phyloP scores from a whole-genome alignment of 2,888 invertebrate species.

The Rhodophaea formosa region DNA sequence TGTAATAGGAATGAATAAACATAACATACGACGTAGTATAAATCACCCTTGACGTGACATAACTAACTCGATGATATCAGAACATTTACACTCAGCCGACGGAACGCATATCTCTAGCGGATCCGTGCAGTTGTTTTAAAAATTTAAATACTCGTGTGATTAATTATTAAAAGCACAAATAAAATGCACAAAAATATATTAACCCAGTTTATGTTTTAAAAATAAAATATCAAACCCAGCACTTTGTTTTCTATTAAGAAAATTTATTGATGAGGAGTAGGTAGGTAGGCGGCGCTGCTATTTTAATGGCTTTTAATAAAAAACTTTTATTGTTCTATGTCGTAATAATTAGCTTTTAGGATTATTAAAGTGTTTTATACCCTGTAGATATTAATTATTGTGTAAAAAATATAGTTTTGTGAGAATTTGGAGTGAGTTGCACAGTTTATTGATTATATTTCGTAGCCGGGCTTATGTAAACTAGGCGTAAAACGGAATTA shows the following conservation, averaged over 20 bases:
- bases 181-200: neutral
- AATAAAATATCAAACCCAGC: neutral
- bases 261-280: neutral
- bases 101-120: neutral
- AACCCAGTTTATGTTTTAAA: conserved; percentile 1
- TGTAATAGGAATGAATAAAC: conserved; percentile 16
- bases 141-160: neutral
- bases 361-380: conserved; percentile 8
- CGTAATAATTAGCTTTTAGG: conserved; percentile 9
- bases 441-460: neutral
- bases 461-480: neutral
- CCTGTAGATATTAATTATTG: neutral
- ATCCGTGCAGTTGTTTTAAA: neutral
- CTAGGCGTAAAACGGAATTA: neutral
- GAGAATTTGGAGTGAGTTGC: neutral
- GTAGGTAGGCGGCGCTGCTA: neutral
- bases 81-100: neutral
- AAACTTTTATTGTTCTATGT: conserved; percentile 7
- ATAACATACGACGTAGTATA: neutral
- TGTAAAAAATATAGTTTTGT: neutral
- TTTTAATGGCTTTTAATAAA: neutral
- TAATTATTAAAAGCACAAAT: neutral
- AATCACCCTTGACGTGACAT: conserved; percentile 7
- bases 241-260: conserved; percentile 8
- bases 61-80: conserved; percentile 14